phyloP scores from a whole-genome alignment of 2,113 vertebrate genomes.

The Naja naja region DNA sequence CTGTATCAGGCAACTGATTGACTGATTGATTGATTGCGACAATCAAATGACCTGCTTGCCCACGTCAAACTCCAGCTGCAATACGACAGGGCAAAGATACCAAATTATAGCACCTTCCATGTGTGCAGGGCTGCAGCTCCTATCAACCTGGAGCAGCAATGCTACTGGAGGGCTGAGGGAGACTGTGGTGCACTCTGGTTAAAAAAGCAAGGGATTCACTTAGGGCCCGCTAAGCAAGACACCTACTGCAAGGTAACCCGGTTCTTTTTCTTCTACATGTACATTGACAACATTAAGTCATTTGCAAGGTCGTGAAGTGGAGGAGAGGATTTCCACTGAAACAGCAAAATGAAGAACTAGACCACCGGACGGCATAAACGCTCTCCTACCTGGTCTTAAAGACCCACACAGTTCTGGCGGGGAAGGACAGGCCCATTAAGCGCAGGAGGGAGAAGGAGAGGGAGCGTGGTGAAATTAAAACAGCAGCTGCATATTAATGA shows the following conservation, averaged over 20 bases:
- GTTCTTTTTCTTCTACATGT: neutral
- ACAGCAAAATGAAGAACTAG: neutral
- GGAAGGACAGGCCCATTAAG: slow-evolving; percentile 45
- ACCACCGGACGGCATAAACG: neutral
- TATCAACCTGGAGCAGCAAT: neutral
- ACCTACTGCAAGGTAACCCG: neutral
- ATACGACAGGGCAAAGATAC: too few species aligned
- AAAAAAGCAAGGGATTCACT: neutral
- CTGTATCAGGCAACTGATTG: neutral
- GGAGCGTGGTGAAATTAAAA: slow-evolving; percentile 30
- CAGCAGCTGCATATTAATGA: slow-evolving; percentile 64
- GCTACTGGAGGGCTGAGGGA: neutral
- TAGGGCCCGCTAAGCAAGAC: neutral
- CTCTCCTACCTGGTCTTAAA: neutral
- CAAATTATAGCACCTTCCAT: neutral
- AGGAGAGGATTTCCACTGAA: neutral
- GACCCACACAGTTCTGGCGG: slow-evolving; percentile 30
- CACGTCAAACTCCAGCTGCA: neutral
- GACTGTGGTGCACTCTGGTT: neutral
- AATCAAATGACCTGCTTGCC: neutral
- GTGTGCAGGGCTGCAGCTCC: too few species aligned
- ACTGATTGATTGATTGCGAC: neutral
- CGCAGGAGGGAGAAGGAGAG: slow-evolving; percentile 23
- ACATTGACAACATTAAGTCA: neutral
- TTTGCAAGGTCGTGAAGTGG: neutral